Percentiles rank a stretch among this genome's conserved stretches.
phyloP scores from a whole-genome alignment of 2,888 invertebrate genomes.

The Chymomyza fuscimana region DNA sequence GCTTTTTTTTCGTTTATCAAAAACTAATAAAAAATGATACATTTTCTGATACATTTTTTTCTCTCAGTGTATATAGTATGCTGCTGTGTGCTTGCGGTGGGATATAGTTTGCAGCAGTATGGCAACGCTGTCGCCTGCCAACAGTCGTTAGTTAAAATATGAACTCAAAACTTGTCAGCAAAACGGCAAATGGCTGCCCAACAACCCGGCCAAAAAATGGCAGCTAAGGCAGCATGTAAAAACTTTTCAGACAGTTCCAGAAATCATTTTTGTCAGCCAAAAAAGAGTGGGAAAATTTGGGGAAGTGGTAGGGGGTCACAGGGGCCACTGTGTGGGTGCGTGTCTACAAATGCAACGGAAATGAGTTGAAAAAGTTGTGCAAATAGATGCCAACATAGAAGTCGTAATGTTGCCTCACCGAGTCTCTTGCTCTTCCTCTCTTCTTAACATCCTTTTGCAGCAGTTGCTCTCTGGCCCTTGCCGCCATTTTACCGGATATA shows the following conservation, averaged over 20 bases:
- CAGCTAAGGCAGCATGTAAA: slow-evolving; percentile 38
- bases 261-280: slow-evolving; percentile 61
- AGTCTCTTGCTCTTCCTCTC: slow-evolving; percentile 11
- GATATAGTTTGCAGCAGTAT: slow-evolving; percentile 3
- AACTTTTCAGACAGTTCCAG: slow-evolving; percentile 75
- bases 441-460: neutral
- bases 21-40: too few species aligned
- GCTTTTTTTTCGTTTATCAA: too few species aligned
- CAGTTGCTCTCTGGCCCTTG: neutral
- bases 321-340: slow-evolving; percentile 24
- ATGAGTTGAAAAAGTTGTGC: slow-evolving; percentile 75
- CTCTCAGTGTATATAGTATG: too few species aligned
- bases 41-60: too few species aligned
- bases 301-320: neutral
- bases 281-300: slow-evolving; percentile 10
- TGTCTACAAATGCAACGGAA: slow-evolving; percentile 71
- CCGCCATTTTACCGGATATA: slow-evolving; percentile 52
- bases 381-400: slow-evolving; percentile 63
- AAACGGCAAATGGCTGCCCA: slow-evolving; percentile 54
- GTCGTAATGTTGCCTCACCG: slow-evolving; percentile 49
- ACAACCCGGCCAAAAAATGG: slow-evolving; percentile 29
- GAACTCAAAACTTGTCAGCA: slow-evolving; percentile 65
- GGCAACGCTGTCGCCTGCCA: slow-evolving; percentile 37
- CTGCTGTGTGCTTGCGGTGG: slow-evolving; percentile 7
- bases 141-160: slow-evolving; percentile 71